These are phyloP conservation scores for Ceratina calcarata DNA, from an alignment of 1,140 invertebrate species.

Conservation along the genomic window DNA sequence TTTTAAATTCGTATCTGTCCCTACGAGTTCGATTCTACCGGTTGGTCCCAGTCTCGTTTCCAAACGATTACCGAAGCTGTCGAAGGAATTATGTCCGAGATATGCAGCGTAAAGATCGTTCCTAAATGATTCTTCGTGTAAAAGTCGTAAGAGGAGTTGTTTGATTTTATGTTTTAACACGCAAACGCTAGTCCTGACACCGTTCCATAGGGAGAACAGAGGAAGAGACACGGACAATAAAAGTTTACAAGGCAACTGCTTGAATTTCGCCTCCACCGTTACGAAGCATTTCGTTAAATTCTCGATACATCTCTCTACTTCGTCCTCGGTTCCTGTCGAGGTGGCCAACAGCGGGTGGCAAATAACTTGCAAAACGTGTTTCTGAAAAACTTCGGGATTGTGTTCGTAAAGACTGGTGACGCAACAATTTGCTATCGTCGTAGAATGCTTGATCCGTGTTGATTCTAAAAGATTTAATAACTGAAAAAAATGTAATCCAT, in stretches of 20 bases:
- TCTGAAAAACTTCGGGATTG: slow-evolving; percentile 75
- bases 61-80: slow-evolving; percentile 66
- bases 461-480: slow-evolving; percentile 77
- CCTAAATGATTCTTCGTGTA: slow-evolving; percentile 56
- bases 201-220: slow-evolving; percentile 75
- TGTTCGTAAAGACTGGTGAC: slow-evolving; percentile 80
- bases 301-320: slow-evolving; percentile 74
- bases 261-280: slow-evolving; percentile 71
- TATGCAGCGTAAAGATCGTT: slow-evolving; percentile 68
- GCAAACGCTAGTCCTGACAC: slow-evolving; percentile 70
- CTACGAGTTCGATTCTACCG: slow-evolving; percentile 71
- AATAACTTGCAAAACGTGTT: slow-evolving; percentile 77
- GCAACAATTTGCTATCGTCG: slow-evolving; percentile 80
- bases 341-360: slow-evolving; percentile 72
- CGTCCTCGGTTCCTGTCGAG: slow-evolving; percentile 60
- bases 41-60: slow-evolving; percentile 71
- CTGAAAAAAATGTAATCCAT: slow-evolving; percentile 48
- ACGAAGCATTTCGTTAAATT: slow-evolving; percentile 75
- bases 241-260: slow-evolving; percentile 67
- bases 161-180: slow-evolving; percentile 66
- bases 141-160: slow-evolving; percentile 71
- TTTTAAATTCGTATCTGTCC: slow-evolving; percentile 47
- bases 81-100: slow-evolving; percentile 62
- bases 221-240: slow-evolving; percentile 68
- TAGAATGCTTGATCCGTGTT: slow-evolving; percentile 76